Percentiles rank a stretch among this genome's conserved stretches.
These are phyloP conservation scores for Phylloscopus trochilus DNA, from an alignment of 2,113 vertebrate genomes.

Conservation along the genomic window DNA sequence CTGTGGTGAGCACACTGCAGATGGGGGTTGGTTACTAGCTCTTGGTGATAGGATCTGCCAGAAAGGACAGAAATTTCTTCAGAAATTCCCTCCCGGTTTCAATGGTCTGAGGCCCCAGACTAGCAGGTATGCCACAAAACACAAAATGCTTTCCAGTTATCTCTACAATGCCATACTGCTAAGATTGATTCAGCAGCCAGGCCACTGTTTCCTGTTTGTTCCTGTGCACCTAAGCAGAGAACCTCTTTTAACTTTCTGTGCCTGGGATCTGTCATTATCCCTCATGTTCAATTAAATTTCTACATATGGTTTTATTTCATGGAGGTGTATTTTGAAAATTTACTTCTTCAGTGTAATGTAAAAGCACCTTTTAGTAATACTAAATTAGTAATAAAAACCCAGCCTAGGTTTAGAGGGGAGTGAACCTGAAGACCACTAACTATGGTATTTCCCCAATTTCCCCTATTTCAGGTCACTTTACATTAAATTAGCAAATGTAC, in stretches of 20 bases:
- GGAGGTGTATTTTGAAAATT: not conserved
- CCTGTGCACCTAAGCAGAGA: not conserved
- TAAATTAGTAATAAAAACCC: not conserved
- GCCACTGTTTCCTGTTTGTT: not conserved
- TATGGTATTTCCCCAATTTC: not conserved
- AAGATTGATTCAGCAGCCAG: not conserved
- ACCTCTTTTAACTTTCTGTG: not conserved
- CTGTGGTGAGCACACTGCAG: not conserved
- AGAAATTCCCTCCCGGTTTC: not conserved
- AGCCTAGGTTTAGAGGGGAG: not conserved
- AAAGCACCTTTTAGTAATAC: not conserved
- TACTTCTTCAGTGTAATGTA: not conserved
- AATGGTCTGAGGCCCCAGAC: not conserved
- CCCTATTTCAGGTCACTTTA: not conserved
- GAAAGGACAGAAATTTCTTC: not conserved
- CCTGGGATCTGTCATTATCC: not conserved
- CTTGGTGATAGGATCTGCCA: not conserved
- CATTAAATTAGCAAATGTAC: not conserved
- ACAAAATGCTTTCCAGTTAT: not conserved
- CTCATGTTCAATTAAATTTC: not conserved
- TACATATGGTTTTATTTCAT: not conserved
- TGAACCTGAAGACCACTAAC: not conserved
- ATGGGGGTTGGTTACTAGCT: not conserved
- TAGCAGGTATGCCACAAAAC: not conserved
- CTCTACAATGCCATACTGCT: not conserved